phyloP scores from a whole-genome alignment of 1,140 invertebrate species.

The Euschistus heros region DNA sequence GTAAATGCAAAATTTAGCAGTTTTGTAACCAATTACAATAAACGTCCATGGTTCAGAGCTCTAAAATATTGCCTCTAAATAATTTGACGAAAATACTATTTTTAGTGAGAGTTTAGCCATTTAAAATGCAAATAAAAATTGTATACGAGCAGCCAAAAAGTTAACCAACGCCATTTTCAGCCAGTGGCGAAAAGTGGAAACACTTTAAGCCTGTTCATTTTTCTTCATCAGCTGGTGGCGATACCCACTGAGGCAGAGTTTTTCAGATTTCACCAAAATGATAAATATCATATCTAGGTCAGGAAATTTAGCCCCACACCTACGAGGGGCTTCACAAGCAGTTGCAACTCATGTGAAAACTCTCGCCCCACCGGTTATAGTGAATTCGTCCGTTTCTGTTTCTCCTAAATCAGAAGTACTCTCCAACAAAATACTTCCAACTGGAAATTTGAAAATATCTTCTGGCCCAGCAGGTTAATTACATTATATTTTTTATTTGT shows the following conservation, averaged over 20 bases:
- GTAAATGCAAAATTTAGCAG: slow-evolving; percentile 22
- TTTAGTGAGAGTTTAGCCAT: too few relatives aligned
- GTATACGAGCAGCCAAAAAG: too few relatives aligned
- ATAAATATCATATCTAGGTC: slow-evolving; percentile 57
- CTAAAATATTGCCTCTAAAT: too few relatives aligned
- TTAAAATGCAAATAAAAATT: too few relatives aligned
- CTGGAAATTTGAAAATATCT: slow-evolving; percentile 41
- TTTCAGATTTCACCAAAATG: slow-evolving; percentile 8
- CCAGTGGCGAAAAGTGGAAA: slow-evolving; percentile 17
- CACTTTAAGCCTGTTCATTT: not conserved
- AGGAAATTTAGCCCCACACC: slow-evolving; percentile 45
- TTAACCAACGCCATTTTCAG: slow-evolving; percentile 5
- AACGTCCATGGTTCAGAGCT: too few relatives aligned
- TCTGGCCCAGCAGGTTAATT: slow-evolving; percentile 44
- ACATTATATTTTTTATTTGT: not conserved
- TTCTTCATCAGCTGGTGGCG: slow-evolving; percentile 8
- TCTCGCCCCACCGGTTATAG: slow-evolving; percentile 36
- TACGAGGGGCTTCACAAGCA: slow-evolving; percentile 45
- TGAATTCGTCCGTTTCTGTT: slow-evolving; percentile 36
- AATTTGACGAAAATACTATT: too few relatives aligned
- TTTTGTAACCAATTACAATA: slow-evolving; percentile 11
- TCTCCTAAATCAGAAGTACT: slow-evolving; percentile 28
- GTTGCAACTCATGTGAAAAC: slow-evolving; percentile 44
- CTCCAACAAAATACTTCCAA: slow-evolving; percentile 40
- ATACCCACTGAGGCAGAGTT: not conserved